A percentile compares a stretch with the other conserved stretches of the same genome.
Conservation (phyloP, 2,113 vertebrate genomes). For the Eonycteris spelaea region DNA sequence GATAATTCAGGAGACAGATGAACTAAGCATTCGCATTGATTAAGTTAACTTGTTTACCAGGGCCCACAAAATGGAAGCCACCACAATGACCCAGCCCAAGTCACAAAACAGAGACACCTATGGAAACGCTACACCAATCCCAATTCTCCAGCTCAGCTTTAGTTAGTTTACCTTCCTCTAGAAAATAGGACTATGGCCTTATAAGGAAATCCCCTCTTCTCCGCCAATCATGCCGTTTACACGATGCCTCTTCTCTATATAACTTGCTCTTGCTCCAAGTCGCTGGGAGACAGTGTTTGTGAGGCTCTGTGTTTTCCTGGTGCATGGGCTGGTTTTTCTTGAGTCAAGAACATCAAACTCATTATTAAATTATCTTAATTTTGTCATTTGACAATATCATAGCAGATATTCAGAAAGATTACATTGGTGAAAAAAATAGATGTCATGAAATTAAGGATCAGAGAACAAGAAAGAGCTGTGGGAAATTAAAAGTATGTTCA, state of each 20-base stretch:
- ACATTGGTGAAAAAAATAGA: neutral
- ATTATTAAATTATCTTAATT: neutral
- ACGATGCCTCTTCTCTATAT: neutral
- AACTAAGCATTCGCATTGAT: neutral
- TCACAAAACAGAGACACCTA: neutral
- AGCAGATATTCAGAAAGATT: neutral
- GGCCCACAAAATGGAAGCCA: neutral
- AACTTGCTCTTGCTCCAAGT: accelerated
- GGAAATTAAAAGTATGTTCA: neutral
- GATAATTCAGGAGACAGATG: neutral
- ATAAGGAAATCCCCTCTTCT: neutral
- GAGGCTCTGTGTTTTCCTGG: neutral
- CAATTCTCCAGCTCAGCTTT: neutral
- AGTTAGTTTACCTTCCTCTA: neutral
- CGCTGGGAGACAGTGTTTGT: neutral
- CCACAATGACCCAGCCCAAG: neutral
- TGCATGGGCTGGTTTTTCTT: neutral
- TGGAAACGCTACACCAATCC: neutral
- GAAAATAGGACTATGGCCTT: neutral
- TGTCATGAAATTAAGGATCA: neutral
- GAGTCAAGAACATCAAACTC: neutral
- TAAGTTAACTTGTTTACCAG: neutral
- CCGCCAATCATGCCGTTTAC: neutral
- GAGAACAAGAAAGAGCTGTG: neutral
- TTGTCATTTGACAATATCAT: neutral